Conservation (phyloP, 1,140 invertebrate species). For the Papilio machaon region DNA sequence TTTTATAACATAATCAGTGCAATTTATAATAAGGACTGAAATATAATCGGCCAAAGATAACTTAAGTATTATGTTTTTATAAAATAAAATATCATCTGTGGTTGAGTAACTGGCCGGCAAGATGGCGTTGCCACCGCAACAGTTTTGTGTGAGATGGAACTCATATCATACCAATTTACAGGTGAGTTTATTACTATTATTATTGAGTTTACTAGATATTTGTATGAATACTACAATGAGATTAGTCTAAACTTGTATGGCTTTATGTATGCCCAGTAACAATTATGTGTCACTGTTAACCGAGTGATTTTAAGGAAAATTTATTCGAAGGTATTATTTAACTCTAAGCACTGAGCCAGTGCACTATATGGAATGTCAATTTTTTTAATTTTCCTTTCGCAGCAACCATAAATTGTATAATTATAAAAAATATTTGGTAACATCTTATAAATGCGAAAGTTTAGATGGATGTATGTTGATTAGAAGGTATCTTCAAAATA, state of each 20-base stretch:
- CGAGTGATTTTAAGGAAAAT: background rate
- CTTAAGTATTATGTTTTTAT: constrained; percentile 46
- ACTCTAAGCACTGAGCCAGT: no score
- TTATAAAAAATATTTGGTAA: background rate
- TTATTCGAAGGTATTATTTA: no score
- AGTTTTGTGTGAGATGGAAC: constrained; percentile 95
- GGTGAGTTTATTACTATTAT: constrained; percentile 58
- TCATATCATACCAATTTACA: constrained; percentile 93
- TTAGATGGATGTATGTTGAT: no score
- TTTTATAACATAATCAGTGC: constrained; percentile 47
- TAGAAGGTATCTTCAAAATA: no score
- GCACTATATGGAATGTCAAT: background rate
- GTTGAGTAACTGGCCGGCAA: constrained; percentile 43
- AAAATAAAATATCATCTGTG: constrained; percentile 43
- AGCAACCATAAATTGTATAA: background rate
- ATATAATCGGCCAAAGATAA: constrained; percentile 68
- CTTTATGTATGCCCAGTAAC: background rate
- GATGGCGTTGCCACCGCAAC: constrained; percentile 83
- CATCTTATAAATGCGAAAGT: background rate
- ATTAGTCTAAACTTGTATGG: background rate
- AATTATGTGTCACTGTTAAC: background rate
- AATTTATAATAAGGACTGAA: constrained; percentile 51
- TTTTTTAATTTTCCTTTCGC: background rate
- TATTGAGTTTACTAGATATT: background rate
- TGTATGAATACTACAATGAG: background rate